These are phyloP conservation scores for Brachyopa scutellaris DNA, from an alignment of 2,888 invertebrate genomes.

Conservation along the genomic window DNA sequence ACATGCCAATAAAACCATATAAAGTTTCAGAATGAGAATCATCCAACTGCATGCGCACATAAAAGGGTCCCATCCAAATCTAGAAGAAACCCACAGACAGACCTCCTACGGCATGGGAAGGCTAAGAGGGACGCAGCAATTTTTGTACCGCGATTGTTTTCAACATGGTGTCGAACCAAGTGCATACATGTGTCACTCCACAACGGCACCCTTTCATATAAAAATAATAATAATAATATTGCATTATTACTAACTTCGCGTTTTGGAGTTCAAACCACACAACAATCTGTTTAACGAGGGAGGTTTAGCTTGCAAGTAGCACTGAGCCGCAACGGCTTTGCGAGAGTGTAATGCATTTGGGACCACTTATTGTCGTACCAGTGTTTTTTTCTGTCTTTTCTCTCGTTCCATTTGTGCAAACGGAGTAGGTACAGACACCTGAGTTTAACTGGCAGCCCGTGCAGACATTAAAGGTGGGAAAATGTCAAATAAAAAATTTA, in stretches of 20 bases:
- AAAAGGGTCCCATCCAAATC: conserved; percentile 39
- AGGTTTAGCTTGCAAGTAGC: conserved; percentile 76
- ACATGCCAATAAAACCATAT: conserved; percentile 66
- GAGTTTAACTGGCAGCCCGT: conserved; percentile 69
- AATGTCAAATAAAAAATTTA: conserved; percentile 78
- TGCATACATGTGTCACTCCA: conserved; percentile 82
- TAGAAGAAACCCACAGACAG: conserved; percentile 6
- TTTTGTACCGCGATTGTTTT: conserved; percentile 73
- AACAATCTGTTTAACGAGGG: conserved; percentile 81
- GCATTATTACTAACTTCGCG: conserved; percentile 80
- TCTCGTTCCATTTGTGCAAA: conserved; percentile 16
- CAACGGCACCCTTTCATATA: conserved; percentile 74
- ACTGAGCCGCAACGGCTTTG: not conserved
- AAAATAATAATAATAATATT: conserved; percentile 72
- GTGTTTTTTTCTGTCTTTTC: conserved; percentile 32
- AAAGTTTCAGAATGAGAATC: conserved; percentile 44
- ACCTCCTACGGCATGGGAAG: not conserved
- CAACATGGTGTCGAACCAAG: conserved; percentile 79
- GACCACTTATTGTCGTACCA: conserved; percentile 71
- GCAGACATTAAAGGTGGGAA: conserved; percentile 81
- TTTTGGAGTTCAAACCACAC: conserved; percentile 71
- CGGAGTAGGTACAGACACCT: conserved; percentile 53
- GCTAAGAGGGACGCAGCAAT: conserved; percentile 16
- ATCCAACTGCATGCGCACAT: conserved; percentile 43
- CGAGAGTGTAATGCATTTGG: conserved; percentile 62